A percentile compares a stretch with the other conserved stretches of the same genome.
Conservation (phyloP, 2,888 invertebrate genomes). For the Eubasilissa splendida region DNA sequence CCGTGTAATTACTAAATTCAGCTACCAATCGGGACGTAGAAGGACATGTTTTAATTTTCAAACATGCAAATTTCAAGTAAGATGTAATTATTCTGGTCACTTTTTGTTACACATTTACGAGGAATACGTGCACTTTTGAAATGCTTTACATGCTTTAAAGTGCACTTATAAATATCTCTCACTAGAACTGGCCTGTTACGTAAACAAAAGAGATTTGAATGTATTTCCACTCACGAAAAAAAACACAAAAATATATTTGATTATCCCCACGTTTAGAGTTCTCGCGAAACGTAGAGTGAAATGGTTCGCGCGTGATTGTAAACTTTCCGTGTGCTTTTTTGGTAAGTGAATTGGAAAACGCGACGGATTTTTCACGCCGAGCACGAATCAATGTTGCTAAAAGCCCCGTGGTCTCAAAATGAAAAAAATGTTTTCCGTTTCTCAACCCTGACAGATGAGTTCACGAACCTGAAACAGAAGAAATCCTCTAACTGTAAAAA, state of each 20-base stretch:
- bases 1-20: too few species aligned
- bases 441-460: background rate
- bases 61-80: too few species aligned
- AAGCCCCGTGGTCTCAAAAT: background rate
- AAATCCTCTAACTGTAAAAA: too few species aligned
- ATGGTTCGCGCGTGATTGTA: conserved; percentile 16
- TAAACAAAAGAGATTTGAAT: too few species aligned
- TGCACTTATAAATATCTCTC: too few species aligned
- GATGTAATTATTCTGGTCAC: too few species aligned
- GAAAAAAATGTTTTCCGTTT: conserved; percentile 11
- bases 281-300: conserved; percentile 8
- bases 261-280: conserved; percentile 17
- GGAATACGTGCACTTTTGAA: too few species aligned
- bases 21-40: too few species aligned
- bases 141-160: too few species aligned
- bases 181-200: too few species aligned
- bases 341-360: conserved; percentile 32
- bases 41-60: too few species aligned
- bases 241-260: conserved; percentile 19
- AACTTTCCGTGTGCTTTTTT: conserved; percentile 13
- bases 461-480: background rate
- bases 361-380: background rate
- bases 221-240: background rate
- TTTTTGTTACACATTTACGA: too few species aligned
- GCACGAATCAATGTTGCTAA: conserved; percentile 29